Percentiles rank a stretch among this genome's conserved stretches.
These are phyloP conservation scores for Camelus dromedarius DNA, from an alignment of 2,113 vertebrate genomes.

Conservation along the genomic window DNA sequence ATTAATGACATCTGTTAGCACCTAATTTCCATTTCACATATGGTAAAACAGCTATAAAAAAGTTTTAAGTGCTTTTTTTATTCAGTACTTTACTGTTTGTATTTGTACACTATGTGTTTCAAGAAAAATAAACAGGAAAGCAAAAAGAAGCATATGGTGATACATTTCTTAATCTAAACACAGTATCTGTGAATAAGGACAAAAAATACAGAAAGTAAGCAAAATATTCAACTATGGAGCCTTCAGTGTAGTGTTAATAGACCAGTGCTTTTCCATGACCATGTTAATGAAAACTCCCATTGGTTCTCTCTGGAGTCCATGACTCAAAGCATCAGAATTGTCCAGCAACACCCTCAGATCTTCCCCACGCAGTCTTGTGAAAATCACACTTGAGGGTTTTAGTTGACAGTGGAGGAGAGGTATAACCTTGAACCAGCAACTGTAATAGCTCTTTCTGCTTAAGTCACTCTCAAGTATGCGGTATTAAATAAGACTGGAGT, in stretches of 20 bases:
- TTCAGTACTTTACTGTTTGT: neutral
- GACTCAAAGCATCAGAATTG: neutral
- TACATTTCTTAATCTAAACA: neutral
- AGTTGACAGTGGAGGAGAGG: neutral
- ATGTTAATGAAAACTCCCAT: neutral
- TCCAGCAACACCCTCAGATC: neutral
- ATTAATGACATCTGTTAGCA: neutral
- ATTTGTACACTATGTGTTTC: neutral
- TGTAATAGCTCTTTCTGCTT: neutral
- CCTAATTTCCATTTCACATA: neutral
- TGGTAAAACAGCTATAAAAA: neutral
- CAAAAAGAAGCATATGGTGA: neutral
- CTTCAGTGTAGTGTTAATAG: neutral
- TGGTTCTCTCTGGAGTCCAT: neutral
- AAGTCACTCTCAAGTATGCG: neutral
- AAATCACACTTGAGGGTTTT: neutral
- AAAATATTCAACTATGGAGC: neutral
- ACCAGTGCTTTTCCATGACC: neutral
- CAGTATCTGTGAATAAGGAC: neutral
- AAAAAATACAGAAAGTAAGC: neutral
- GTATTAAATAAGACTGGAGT: neutral
- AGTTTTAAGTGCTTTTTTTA: neutral
- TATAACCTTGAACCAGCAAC: neutral
- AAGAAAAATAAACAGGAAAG: neutral
- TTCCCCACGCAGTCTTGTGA: neutral